These are phyloP conservation scores for Acrocephalus kingi DNA, from an alignment of 2,113 vertebrate species.

Conservation along the genomic window DNA sequence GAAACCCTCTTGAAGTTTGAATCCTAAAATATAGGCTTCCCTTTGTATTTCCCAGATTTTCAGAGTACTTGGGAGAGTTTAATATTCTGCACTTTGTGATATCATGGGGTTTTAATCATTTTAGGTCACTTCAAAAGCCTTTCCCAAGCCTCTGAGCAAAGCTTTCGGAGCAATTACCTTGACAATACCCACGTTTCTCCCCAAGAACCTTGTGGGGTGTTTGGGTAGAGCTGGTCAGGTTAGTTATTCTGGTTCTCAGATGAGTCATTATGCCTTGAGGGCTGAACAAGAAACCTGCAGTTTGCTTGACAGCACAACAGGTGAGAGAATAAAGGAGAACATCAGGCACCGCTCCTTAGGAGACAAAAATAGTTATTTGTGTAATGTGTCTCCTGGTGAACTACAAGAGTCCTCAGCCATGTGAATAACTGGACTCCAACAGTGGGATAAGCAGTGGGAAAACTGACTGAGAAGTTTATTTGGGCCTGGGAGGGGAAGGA, in stretches of 20 bases:
- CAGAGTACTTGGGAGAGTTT: not conserved
- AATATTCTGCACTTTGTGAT: not conserved
- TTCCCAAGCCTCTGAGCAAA: not conserved
- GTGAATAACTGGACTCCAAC: not conserved
- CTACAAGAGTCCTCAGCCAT: not conserved
- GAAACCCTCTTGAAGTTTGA: not conserved
- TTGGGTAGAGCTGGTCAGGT: not conserved
- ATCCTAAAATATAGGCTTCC: not conserved
- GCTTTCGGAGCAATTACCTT: not conserved
- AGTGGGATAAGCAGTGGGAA: not conserved
- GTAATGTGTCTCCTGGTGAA: not conserved
- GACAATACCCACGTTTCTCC: not conserved
- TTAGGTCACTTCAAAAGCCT: not conserved
- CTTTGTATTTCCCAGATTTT: not conserved
- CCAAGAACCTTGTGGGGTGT: not conserved
- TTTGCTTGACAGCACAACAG: not conserved
- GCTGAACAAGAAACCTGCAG: not conserved
- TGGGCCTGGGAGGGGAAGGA: not conserved
- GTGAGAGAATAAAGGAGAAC: not conserved
- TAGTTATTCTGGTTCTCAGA: slow-evolving; percentile 21
- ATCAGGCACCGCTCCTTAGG: not conserved
- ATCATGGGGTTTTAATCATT: not conserved
- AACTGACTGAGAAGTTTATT: not conserved
- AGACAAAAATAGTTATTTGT: not conserved
- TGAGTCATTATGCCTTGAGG: not conserved